Conservation (phyloP, 2,113 vertebrate species). For the Odocoileus hemionus region DNA sequence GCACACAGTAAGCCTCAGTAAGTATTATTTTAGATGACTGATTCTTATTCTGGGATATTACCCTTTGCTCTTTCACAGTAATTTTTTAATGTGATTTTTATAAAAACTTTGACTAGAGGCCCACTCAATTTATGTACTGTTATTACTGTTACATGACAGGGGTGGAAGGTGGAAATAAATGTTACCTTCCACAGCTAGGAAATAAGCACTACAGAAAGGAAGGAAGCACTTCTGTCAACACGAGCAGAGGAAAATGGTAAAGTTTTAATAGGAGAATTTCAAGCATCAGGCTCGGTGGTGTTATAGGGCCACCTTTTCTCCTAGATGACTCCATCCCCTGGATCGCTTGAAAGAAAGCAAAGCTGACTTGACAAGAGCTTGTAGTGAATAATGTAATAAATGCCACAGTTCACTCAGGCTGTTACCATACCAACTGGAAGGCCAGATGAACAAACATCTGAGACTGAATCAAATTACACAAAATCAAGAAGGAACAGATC, state of each 20-base stretch:
- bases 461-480: neutral
- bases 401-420: neutral
- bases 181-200: neutral
- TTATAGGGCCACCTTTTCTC: neutral
- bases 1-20: neutral
- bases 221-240: neutral
- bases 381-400: constrained; percentile 44
- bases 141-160: neutral
- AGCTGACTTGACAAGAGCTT: neutral
- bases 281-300: neutral
- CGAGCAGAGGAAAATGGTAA: neutral
- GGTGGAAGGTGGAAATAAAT: neutral
- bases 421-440: constrained; percentile 20
- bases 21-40: neutral
- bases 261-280: neutral
- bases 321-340: neutral
- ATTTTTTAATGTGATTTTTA: constrained; percentile 27
- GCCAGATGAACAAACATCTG: constrained; percentile 22
- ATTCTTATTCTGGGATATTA: constrained; percentile 13
- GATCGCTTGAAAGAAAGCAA: neutral
- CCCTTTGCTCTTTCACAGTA: neutral
- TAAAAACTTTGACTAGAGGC: neutral
- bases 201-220: neutral
- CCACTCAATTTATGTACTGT: neutral
- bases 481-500: neutral